A percentile compares a stretch with the other conserved stretches of the same genome.
Conservation (phyloP, 2,113 vertebrate species). For the Amia ocellicauda region DNA sequence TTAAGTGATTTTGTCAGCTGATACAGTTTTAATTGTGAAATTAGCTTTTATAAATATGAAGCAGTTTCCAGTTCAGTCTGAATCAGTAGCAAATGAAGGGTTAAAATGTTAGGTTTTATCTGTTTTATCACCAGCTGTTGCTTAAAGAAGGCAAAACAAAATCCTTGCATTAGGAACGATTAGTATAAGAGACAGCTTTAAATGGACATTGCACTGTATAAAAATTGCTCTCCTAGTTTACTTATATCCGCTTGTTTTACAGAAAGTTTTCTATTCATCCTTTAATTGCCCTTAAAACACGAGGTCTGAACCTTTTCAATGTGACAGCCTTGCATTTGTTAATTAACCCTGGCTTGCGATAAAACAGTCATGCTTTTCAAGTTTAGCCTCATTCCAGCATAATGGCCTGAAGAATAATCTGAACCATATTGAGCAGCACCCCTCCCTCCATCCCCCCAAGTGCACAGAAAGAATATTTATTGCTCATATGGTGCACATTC, state of each 20-base stretch:
- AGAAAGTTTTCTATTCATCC: not conserved
- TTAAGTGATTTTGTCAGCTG: too few species aligned
- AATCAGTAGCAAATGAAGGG: too few species aligned
- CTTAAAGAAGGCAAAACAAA: conserved; percentile 6
- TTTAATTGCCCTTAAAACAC: not conserved
- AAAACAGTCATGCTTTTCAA: conserved; percentile 30
- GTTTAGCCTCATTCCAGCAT: conserved; percentile 25
- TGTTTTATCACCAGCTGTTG: conserved; percentile 2
- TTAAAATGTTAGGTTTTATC: not conserved
- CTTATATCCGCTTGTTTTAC: not conserved
- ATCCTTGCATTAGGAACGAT: conserved; percentile 13
- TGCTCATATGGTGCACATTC: not conserved
- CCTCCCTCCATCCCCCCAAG: not conserved
- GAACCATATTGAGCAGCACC: conserved; percentile 7
- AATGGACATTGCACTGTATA: not conserved
- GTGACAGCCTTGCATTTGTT: conserved; percentile 24
- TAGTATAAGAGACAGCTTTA: conserved; percentile 5
- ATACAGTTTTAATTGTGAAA: too few species aligned
- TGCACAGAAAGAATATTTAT: conserved; percentile 5
- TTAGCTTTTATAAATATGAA: too few species aligned
- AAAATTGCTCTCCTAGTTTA: not conserved
- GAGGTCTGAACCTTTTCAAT: not conserved
- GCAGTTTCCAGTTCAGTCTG: too few species aligned
- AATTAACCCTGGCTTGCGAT: conserved; percentile 31
- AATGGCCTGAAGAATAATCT: conserved; percentile 34